These are phyloP conservation scores for Octomys mimax DNA, from an alignment of 2,797 vertebrate genomes.

Conservation along the genomic window DNA sequence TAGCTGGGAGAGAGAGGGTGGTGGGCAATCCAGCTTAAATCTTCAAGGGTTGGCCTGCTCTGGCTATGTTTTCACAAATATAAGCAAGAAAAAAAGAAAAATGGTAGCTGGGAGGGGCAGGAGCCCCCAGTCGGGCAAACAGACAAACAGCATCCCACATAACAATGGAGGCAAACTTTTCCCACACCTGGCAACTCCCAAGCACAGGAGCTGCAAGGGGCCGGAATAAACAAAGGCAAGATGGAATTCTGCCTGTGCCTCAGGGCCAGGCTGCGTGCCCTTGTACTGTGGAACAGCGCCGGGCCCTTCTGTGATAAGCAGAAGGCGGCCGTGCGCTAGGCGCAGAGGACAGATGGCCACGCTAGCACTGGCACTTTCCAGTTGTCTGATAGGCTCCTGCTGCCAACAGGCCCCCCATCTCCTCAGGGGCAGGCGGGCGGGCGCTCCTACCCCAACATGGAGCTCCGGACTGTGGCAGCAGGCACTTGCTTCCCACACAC, in stretches of 20 bases:
- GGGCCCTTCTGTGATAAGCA: slow-evolving; percentile 85
- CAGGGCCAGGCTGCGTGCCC: slow-evolving; percentile 72
- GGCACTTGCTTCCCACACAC: background rate
- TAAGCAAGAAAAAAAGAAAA: slow-evolving; percentile 10
- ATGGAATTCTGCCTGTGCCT: slow-evolving; percentile 67
- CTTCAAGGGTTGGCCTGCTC: background rate
- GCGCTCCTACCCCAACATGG: background rate
- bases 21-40: background rate
- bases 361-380: slow-evolving; percentile 82
- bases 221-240: slow-evolving; percentile 80
- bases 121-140: slow-evolving; percentile 61
- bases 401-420: slow-evolving; percentile 76
- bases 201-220: background rate
- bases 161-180: slow-evolving; percentile 83
- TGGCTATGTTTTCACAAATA: slow-evolving; percentile 26
- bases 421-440: background rate
- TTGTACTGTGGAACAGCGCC: slow-evolving; percentile 60
- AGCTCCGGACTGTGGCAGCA: background rate
- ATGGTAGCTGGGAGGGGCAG: rapidly evolving
- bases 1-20: slow-evolving; percentile 72
- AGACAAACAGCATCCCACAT: slow-evolving; percentile 48
- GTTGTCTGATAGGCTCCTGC: slow-evolving; percentile 83
- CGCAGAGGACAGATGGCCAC: slow-evolving; percentile 89
- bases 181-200: slow-evolving; percentile 67
- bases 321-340: slow-evolving; percentile 83